Evolutionary conservation across 2,888 invertebrate species (phyloP).

Genomic region (Liposcelis brunnea): DNA sequence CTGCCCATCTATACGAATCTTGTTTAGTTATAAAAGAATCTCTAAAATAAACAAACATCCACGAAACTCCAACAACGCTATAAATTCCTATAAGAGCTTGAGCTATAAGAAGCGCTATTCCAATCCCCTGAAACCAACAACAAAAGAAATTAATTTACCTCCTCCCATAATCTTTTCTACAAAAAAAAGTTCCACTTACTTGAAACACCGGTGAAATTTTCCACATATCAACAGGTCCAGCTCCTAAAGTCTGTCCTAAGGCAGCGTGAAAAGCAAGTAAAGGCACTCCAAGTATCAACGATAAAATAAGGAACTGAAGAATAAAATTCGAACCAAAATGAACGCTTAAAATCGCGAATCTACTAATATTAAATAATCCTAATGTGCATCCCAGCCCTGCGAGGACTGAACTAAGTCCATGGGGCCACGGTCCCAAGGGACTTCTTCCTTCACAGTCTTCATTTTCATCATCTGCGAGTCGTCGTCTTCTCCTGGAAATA

Average conservation of each 20-base stretch:
- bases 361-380: slow-evolving; percentile 74
- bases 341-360: slow-evolving; percentile 70
- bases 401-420: slow-evolving; percentile 56
- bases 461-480: slow-evolving; percentile 30
- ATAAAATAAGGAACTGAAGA: slow-evolving; percentile 70
- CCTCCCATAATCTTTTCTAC: not conserved
- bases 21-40: slow-evolving; percentile 71
- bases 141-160: not conserved
- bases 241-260: slow-evolving; percentile 65
- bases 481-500: slow-evolving; percentile 13
- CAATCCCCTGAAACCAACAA: slow-evolving; percentile 43
- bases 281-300: slow-evolving; percentile 66
- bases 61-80: slow-evolving; percentile 75
- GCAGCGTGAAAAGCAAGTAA: slow-evolving; percentile 69
- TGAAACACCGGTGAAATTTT: slow-evolving; percentile 79
- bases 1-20: slow-evolving; percentile 66
- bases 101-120: slow-evolving; percentile 58
- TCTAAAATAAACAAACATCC: slow-evolving; percentile 74
- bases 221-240: slow-evolving; percentile 87
- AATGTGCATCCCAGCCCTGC: slow-evolving; percentile 72
- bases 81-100: slow-evolving; percentile 73
- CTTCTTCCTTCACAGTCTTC: slow-evolving; percentile 22
- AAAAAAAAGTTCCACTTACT: slow-evolving; percentile 20
- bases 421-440: slow-evolving; percentile 46
- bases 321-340: slow-evolving; percentile 81